Percentiles rank a stretch among this genome's conserved stretches.
Conservation (phyloP, 2,888 invertebrate genomes). For the Lasioglossum malachurum region DNA sequence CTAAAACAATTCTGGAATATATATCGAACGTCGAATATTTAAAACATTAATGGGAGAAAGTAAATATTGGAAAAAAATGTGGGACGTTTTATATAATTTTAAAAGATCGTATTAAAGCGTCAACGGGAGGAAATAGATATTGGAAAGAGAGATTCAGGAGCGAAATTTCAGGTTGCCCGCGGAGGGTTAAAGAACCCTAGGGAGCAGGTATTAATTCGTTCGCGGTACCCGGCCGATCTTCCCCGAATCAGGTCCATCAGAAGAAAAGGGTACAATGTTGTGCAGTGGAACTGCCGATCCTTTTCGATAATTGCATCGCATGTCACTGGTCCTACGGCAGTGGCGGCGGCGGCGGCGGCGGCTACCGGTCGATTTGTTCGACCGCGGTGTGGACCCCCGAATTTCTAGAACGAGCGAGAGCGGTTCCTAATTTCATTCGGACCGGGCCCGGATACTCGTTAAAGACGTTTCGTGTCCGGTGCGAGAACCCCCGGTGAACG, state of each 20-base stretch:
- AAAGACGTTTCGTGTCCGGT: slow-evolving; percentile 54
- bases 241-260: not conserved
- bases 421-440: slow-evolving; percentile 52
- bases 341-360: not conserved
- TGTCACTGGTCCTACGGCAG: slow-evolving; percentile 15
- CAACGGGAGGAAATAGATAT: not conserved
- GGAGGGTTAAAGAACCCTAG: slow-evolving; percentile 1
- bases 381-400: slow-evolving; percentile 2
- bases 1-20: no score
- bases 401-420: slow-evolving; percentile 40
- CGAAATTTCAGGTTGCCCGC: not conserved
- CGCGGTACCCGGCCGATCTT: not conserved
- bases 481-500: slow-evolving; percentile 20
- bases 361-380: slow-evolving; percentile 25
- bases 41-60: no score
- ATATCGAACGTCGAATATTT: no score
- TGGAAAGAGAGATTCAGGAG: not conserved
- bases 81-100: no score
- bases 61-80: no score
- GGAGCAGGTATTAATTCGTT: not conserved
- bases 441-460: slow-evolving; percentile 49
- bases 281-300: not conserved
- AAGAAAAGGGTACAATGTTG: not conserved
- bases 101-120: not conserved
- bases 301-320: slow-evolving; percentile 31